Evolutionary conservation across 2,797 vertebrate species (phyloP).

Genomic region (Zonotrichia albicollis): DNA sequence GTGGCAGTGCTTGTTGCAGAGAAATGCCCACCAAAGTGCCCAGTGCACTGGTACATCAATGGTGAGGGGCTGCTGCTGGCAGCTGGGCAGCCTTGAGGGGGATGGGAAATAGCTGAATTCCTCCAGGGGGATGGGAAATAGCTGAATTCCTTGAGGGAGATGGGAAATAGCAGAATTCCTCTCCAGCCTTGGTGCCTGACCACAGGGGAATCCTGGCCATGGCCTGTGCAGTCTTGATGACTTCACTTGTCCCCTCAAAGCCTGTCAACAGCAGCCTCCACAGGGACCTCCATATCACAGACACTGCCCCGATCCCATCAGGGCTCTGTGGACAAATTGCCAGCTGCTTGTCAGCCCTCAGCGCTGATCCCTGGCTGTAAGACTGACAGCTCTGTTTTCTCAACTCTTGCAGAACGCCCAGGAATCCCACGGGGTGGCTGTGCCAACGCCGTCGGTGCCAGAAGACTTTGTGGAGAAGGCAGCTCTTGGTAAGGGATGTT

Average conservation of each 20-base stretch:
- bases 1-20: neutral
- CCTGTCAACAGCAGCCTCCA: neutral
- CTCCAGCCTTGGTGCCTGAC: neutral
- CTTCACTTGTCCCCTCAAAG: neutral
- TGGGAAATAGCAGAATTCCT: too few species aligned
- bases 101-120: too few species aligned
- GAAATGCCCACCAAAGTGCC: neutral
- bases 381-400: neutral
- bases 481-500: slow-evolving; percentile 65
- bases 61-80: neutral
- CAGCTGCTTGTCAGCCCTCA: neutral
- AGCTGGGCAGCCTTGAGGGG: neutral
- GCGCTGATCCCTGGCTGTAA: rapidly evolving
- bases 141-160: too few species aligned
- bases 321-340: neutral
- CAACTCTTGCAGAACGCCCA: slow-evolving; percentile 72
- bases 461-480: slow-evolving; percentile 72
- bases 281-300: rapidly evolving
- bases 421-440: slow-evolving; percentile 80
- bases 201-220: neutral
- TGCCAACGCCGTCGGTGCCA: slow-evolving; percentile 78
- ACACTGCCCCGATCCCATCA: neutral
- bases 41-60: rapidly evolving
- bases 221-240: neutral
- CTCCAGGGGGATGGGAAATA: rapidly evolving